Conservation (phyloP, 2,113 vertebrate species). For the Oryzias melastigma region DNA sequence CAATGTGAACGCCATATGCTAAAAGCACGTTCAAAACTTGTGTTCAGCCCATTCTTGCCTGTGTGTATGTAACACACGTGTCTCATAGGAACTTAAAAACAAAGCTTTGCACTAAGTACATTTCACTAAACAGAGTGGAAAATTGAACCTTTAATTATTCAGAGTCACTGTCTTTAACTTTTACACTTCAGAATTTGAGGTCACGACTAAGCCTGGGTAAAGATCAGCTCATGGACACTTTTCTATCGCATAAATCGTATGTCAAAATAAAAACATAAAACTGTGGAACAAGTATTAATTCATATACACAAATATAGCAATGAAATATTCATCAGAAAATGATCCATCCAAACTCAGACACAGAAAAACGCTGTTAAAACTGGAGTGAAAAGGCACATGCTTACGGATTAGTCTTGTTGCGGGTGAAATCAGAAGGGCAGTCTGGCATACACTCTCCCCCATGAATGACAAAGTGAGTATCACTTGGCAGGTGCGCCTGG, state of each 20-base stretch:
- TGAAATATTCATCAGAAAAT: neutral
- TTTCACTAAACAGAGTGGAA: conserved; percentile 29
- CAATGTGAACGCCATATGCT: no score
- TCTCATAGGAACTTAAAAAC: neutral
- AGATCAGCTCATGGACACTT: conserved; percentile 45
- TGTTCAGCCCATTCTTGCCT: no score
- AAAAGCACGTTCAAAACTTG: no score
- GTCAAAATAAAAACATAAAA: conserved; percentile 8
- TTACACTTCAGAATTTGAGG: conserved; percentile 21
- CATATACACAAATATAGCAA: no score
- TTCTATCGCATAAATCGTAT: conserved; percentile 28
- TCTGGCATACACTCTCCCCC: conserved; percentile 91
- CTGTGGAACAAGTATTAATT: no score
- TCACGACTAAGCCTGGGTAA: conserved; percentile 20
- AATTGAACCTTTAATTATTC: conserved; percentile 23
- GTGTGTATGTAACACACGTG: no score
- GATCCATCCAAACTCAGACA: neutral
- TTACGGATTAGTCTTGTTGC: conserved; percentile 89
- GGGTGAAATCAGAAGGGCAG: conserved; percentile 93
- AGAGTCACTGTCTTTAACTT: conserved; percentile 10
- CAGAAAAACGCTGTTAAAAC: neutral
- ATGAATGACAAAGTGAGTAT: conserved; percentile 90
- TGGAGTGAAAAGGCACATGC: conserved; percentile 5
- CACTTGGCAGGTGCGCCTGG: conserved; percentile 79
- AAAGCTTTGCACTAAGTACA: conserved; percentile 4